Evolutionary conservation across 92 coral and sea anemone genomes (phyloP), one percentile per base, ranked within the genome.

Genomic region (Palythoa grandiflora): DNA sequence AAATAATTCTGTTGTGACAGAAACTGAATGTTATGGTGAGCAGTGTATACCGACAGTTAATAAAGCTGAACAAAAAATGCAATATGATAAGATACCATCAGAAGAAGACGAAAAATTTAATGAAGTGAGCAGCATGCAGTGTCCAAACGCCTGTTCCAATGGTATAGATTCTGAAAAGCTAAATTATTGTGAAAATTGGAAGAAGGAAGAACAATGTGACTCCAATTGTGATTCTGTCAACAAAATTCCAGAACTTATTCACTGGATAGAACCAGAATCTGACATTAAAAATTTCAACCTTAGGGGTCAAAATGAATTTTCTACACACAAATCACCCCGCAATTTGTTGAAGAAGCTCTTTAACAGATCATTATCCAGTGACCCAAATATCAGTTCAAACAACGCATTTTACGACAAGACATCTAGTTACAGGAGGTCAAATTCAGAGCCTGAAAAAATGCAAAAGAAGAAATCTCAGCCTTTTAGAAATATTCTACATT

Each of bases 331-430:
- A 48, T 28, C 75, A 28, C 48, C 75, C 55, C n/a, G n/a, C n/a
- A 81, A 47, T 19, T 2, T 81, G 3, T 44, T 66, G 11, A 65
- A 65, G 39, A 81, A 66, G 48, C 0, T 81, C 1, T 68, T 81
- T 28, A 0, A 0, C 35, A 81, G 86, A 68, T 10, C 86, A 47
- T 39, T 81, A 39, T 81, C 86, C 3, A 81, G 52, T 81, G 86
- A 81, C 73, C 54, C 47, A n/a, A 59, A 36, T 36, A 61, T 6
- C 21, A 48, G 38, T 10, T 5, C 75, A 14, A 66, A 53, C 13
- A 35, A 2, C 6, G 47, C 3, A 13, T 19, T 14, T 47, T 37
- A 48, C 7, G 16, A 35, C 19, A 44, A 59, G 50, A 3, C 20
- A 21, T 19, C 60, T 5, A n/a, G 0, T 12, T 81, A 65, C 74